phyloP scores from a whole-genome alignment of 2,888 invertebrate genomes.

The Mythimna impura region DNA sequence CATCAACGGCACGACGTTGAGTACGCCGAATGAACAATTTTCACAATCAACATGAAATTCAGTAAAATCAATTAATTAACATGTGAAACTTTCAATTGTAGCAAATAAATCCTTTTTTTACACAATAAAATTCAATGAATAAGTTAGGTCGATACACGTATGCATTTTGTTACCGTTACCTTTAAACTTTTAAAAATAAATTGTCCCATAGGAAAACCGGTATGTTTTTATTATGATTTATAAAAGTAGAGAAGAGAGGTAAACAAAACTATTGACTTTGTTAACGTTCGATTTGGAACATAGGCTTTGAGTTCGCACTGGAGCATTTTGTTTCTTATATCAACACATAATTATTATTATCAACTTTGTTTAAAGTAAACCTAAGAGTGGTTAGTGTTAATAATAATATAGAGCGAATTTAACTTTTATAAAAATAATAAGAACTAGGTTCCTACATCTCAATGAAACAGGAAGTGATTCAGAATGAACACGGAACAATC shows the following conservation, averaged over 20 bases:
- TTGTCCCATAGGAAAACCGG: constrained; percentile 3
- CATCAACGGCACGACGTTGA: too few species aligned
- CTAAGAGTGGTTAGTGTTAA: too few species aligned
- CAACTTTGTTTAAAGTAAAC: too few species aligned
- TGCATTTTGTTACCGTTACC: neutral
- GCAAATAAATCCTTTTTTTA: neutral
- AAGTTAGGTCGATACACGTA: neutral
- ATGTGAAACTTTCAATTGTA: neutral
- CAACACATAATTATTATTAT: too few species aligned
- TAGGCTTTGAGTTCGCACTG: neutral
- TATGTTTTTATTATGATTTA: constrained; percentile 16
- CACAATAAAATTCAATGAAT: neutral
- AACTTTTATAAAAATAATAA: too few species aligned
- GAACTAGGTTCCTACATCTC: too few species aligned
- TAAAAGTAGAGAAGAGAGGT: neutral
- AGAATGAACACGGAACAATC: too few species aligned
- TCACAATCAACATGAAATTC: too few species aligned
- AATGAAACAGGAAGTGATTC: too few species aligned
- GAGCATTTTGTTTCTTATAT: neutral
- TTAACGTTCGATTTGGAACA: neutral
- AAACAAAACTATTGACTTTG: constrained; percentile 35
- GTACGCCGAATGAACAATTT: too few species aligned
- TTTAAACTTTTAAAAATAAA: constrained; percentile 16
- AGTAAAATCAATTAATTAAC: too few species aligned
- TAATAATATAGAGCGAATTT: too few species aligned